phyloP scores from a whole-genome alignment of 1,140 invertebrate genomes.

The Ylistrum balloti region DNA sequence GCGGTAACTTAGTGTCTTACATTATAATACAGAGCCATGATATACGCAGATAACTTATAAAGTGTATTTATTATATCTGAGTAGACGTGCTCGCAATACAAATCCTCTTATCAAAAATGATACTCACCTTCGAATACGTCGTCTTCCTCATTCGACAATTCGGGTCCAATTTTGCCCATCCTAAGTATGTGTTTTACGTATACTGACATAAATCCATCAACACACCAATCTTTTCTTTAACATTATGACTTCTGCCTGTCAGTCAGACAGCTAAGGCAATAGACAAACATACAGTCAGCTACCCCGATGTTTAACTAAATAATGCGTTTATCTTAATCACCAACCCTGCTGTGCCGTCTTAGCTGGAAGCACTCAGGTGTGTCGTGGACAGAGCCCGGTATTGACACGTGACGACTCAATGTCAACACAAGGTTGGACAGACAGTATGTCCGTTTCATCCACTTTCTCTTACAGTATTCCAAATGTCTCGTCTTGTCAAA shows the following conservation, averaged over 20 bases:
- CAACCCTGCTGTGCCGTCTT: not conserved
- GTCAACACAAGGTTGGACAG: conserved; percentile 3
- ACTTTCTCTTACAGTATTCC: no score
- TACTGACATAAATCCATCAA: not conserved
- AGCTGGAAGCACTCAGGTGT: not conserved
- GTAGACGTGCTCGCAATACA: not conserved
- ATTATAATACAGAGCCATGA: no score
- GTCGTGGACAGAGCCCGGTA: not conserved
- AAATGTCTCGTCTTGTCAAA: not conserved
- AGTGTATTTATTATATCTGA: not conserved
- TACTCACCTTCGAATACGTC: conserved; percentile 6
- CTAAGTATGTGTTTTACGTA: not conserved
- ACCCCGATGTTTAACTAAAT: not conserved
- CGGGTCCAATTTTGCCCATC: conserved; percentile 25
- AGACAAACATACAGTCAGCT: not conserved
- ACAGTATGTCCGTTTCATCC: not conserved
- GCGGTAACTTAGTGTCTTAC: no score
- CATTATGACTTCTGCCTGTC: not conserved
- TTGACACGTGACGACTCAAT: not conserved
- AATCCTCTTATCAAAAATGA: not conserved
- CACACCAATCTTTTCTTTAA: not conserved
- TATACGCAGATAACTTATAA: not conserved
- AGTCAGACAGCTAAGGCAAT: not conserved
- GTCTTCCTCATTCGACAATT: not conserved
- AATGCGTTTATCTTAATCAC: not conserved